Conservation (phyloP, 2,888 invertebrate genomes). For the Amphipyra tragopoginis region DNA sequence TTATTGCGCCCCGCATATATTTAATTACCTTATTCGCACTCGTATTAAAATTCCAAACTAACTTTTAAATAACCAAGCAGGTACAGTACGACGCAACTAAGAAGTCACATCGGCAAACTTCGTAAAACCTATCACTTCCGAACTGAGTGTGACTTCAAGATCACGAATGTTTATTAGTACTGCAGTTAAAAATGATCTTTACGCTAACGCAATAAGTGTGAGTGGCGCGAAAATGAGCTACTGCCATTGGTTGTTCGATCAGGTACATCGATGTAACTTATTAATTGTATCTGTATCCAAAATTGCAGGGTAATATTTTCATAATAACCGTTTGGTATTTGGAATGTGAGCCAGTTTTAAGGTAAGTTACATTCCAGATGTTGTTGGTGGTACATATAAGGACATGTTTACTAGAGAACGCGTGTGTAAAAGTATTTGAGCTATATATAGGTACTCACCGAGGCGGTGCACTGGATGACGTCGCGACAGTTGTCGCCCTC, state of each 20-base stretch:
- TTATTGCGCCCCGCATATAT: constrained; percentile 54
- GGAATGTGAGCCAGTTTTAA: constrained; percentile 53
- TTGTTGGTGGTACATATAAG: constrained; percentile 35
- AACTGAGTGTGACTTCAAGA: too few relatives aligned
- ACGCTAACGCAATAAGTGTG: too few relatives aligned
- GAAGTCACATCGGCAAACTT: too few relatives aligned
- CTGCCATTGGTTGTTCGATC: too few relatives aligned
- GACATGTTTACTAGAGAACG: constrained; percentile 56
- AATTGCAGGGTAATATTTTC: constrained; percentile 39
- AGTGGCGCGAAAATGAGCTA: too few relatives aligned
- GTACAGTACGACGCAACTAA: too few relatives aligned
- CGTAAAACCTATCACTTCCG: too few relatives aligned
- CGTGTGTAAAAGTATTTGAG: constrained; percentile 50
- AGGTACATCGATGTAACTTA: too few relatives aligned
- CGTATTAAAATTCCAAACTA: constrained; percentile 38
- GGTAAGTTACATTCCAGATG: constrained; percentile 40
- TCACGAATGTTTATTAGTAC: too few relatives aligned
- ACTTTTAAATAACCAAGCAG: constrained; percentile 35
- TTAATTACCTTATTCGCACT: constrained; percentile 47
- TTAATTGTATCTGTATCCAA: too few relatives aligned
- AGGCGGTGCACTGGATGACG: constrained; percentile 98
- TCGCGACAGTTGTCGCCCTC: constrained; percentile 98
- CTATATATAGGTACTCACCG: constrained; percentile 90
- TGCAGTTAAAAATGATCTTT: too few relatives aligned
- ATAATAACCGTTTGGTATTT: constrained; percentile 35